phyloP scores from a whole-genome alignment of 2,797 vertebrate species.

The Anolis apletophallus region DNA sequence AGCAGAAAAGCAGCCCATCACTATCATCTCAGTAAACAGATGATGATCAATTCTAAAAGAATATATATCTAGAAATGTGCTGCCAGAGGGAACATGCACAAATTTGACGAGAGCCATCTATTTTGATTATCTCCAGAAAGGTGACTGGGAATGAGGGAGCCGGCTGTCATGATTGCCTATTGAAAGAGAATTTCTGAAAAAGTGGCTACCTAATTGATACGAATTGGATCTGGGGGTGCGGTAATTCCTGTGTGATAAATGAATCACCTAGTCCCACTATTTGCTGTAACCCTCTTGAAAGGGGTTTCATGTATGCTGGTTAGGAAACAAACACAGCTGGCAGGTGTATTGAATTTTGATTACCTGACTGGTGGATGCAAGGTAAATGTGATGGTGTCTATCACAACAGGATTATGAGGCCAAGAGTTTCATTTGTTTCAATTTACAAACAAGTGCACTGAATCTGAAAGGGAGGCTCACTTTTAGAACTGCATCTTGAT shows the following conservation, averaged over 20 bases:
- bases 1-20: not conserved
- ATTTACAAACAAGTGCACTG: not conserved
- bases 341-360: conserved; percentile 15
- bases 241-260: conserved; percentile 35
- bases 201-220: conserved; percentile 29
- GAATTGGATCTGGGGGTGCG: conserved; percentile 4
- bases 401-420: conserved; percentile 20
- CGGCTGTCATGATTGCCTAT: not conserved
- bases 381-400: conserved; percentile 15
- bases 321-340: conserved; percentile 26
- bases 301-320: not conserved
- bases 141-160: not conserved
- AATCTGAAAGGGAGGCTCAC: not conserved
- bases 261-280: conserved; percentile 8
- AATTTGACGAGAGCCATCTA: conserved; percentile 14
- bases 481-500: conserved; percentile 7
- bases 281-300: conserved; percentile 6
- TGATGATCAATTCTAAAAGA: not conserved
- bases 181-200: conserved; percentile 30
- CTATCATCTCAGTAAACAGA: conserved; percentile 6
- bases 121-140: conserved; percentile 23
- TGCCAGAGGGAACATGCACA: not conserved
- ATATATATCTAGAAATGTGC: not conserved
- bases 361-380: conserved; percentile 17
- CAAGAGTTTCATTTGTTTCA: conserved; percentile 7